phyloP scores from a whole-genome alignment of 2,888 invertebrate species.

The Cyclophora albipunctata region DNA sequence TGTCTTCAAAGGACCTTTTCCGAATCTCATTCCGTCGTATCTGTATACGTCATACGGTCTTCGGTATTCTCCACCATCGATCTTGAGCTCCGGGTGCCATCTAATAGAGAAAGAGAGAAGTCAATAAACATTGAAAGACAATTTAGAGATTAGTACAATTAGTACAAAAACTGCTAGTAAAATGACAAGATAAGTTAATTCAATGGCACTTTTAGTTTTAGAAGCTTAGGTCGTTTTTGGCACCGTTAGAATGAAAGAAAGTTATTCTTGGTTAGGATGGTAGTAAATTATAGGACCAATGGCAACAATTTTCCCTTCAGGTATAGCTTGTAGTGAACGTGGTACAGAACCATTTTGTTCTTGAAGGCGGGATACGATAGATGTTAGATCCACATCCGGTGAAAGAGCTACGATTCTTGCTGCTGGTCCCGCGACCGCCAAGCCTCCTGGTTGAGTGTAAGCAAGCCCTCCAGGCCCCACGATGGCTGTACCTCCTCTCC shows the following conservation, averaged over 20 bases:
- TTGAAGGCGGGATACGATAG: constrained; percentile 63
- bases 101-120: constrained; percentile 54
- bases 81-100: constrained; percentile 40
- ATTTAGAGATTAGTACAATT: constrained; percentile 3
- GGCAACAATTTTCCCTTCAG: constrained; percentile 82
- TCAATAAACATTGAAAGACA: constrained; percentile 20
- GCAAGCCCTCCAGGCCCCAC: constrained; percentile 87
- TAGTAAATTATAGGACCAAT: constrained; percentile 84
- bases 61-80: constrained; percentile 26
- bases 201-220: constrained; percentile 9
- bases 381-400: constrained; percentile 75
- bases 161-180: constrained; percentile 1
- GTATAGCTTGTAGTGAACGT: constrained; percentile 64
- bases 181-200: constrained; percentile 3
- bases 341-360: constrained; percentile 52
- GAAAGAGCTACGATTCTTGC: constrained; percentile 82
- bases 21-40: constrained; percentile 46
- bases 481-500: constrained; percentile 85
- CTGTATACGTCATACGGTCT: constrained; percentile 38
- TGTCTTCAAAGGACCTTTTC: constrained; percentile 29
- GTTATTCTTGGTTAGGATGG: constrained; percentile 55
- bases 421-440: constrained; percentile 85
- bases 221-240: background rate
- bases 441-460: constrained; percentile 82
- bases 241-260: constrained; percentile 27